Conservation (phyloP, 2,113 vertebrate genomes). For the Sinocyclocheilus anophthalmus region DNA sequence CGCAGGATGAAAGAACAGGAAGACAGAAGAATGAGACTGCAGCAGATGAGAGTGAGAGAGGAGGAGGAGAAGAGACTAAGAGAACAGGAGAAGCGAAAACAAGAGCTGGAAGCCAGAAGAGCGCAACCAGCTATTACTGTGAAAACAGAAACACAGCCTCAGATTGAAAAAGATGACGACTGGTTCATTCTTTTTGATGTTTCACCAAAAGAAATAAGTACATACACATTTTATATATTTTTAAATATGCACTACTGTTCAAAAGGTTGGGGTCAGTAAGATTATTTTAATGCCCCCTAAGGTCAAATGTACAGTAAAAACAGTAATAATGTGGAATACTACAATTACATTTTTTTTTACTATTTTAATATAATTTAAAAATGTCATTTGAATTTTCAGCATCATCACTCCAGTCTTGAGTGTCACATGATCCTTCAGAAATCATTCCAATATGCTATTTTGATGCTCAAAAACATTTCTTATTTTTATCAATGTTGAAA, state of each 20-base stretch:
- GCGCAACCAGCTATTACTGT: background rate
- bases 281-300: background rate
- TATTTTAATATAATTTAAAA: background rate
- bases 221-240: background rate
- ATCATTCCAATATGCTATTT: background rate
- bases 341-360: background rate
- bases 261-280: background rate
- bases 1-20: conserved; percentile 47
- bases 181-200: conserved; percentile 73
- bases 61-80: conserved; percentile 10
- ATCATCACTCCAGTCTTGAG: background rate
- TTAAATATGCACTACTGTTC: background rate
- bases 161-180: conserved; percentile 61
- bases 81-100: conserved; percentile 11
- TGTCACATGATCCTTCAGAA: background rate
- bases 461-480: background rate
- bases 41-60: conserved; percentile 50
- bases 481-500: background rate
- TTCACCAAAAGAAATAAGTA: conserved; percentile 2
- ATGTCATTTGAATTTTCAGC: background rate
- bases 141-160: conserved; percentile 51
- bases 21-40: conserved; percentile 61
- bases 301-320: background rate
- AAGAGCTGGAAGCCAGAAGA: conserved; percentile 17
- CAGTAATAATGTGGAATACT: background rate